These are phyloP conservation scores for Lepidurus couesii DNA, from an alignment of 1,140 invertebrate species.

Conservation along the genomic window DNA sequence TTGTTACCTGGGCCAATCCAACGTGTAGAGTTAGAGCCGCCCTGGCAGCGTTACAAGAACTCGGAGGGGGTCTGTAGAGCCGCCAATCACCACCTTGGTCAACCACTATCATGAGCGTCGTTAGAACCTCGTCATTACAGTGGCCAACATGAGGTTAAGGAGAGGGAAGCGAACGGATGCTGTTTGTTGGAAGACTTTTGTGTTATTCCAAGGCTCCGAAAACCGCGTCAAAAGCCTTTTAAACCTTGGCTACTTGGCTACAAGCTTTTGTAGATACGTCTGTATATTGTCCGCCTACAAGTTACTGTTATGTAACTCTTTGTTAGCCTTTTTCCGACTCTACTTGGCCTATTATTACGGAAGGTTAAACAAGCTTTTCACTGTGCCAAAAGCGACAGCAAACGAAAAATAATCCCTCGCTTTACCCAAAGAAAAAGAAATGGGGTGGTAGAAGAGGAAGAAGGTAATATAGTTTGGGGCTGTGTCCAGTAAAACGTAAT, in stretches of 20 bases:
- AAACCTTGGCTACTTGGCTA: background rate
- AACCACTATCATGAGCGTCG: conserved; percentile 14
- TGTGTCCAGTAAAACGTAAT: background rate
- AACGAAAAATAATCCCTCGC: background rate
- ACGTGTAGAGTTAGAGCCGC: conserved; percentile 18
- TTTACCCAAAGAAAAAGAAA: background rate
- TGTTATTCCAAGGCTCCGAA: background rate
- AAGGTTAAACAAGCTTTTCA: conserved; percentile 5
- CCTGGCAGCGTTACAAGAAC: conserved; percentile 20
- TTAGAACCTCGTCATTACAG: conserved; percentile 22
- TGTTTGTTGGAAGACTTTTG: conserved; percentile 22
- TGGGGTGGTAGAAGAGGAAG: background rate
- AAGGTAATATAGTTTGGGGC: background rate
- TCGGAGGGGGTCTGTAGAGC: conserved; percentile 12
- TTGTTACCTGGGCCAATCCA: conserved; percentile 21
- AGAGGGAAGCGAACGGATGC: background rate
- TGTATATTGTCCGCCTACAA: background rate
- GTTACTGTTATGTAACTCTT: background rate
- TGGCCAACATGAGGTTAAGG: conserved; percentile 18
- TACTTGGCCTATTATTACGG: background rate
- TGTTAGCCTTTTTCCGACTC: background rate
- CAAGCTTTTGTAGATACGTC: background rate
- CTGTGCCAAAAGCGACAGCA: background rate
- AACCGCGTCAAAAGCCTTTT: background rate
- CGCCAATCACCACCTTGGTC: conserved; percentile 20